phyloP scores from a whole-genome alignment of 2,113 vertebrate genomes.

The Forbesichthys agassizii region DNA sequence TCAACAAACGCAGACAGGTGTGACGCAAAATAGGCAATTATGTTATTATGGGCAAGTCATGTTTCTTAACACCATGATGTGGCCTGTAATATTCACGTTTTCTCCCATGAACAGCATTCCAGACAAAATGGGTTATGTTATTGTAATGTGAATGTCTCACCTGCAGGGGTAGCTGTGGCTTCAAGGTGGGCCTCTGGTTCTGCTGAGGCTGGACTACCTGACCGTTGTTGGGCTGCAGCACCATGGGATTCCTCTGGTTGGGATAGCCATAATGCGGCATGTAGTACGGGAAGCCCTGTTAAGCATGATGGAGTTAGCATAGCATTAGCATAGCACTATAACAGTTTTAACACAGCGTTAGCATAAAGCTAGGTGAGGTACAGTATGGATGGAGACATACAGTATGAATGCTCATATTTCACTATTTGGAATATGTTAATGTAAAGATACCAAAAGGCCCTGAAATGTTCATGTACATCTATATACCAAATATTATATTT shows the following conservation, averaged over 20 bases:
- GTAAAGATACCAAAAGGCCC: background rate
- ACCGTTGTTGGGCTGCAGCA: conserved; percentile 59
- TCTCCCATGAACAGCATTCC: background rate
- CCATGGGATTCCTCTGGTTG: conserved; percentile 57
- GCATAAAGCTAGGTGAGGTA: background rate
- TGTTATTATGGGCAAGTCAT: conserved; percentile 41
- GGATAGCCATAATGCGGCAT: conserved; percentile 67
- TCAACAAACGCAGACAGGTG: conserved; percentile 23
- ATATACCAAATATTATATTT: background rate
- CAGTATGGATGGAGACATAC: background rate
- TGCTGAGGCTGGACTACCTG: conserved; percentile 34
- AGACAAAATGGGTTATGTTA: background rate
- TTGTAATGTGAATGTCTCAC: conserved; percentile 33
- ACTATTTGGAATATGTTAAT: background rate
- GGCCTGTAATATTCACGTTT: background rate
- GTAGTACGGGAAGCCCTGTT: conserved; percentile 71
- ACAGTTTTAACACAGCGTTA: no score
- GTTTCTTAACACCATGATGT: conserved; percentile 10
- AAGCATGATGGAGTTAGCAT: background rate
- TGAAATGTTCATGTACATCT: background rate
- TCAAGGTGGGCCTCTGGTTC: conserved; percentile 61
- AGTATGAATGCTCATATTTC: background rate
- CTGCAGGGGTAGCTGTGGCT: conserved; percentile 73
- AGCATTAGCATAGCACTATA: background rate
- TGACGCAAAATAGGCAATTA: conserved; percentile 26